These are phyloP conservation scores for Cherax destructor DNA, from an alignment of 1,140 invertebrate genomes.

Conservation along the genomic window DNA sequence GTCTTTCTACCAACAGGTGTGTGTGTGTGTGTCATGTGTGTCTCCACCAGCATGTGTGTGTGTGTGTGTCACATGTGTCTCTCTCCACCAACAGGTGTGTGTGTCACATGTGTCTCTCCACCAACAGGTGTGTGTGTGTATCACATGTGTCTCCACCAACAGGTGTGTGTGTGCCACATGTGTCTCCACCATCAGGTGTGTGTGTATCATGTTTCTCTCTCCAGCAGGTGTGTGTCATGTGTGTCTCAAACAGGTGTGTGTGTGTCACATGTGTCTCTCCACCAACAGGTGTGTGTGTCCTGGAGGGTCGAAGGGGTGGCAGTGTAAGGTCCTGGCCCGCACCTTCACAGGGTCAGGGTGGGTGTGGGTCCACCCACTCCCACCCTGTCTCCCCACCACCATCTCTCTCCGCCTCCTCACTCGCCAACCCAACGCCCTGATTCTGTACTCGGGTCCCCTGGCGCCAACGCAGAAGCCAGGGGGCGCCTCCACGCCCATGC, in stretches of 20 bases:
- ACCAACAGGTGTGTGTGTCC: conserved; percentile 45
- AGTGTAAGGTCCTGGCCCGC: conserved; percentile 46
- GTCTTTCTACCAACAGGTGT: not conserved
- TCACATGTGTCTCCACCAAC: not conserved
- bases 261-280: not conserved
- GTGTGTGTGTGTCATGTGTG: not conserved
- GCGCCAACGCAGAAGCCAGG: not conserved
- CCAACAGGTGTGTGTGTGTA: not conserved
- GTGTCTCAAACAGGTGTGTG: no score
- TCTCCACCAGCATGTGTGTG: no score
- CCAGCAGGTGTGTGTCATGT: not conserved
- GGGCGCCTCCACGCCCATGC: conserved; percentile 27
- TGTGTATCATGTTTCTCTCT: not conserved
- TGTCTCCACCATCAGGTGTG: not conserved
- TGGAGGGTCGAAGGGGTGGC: conserved; percentile 34
- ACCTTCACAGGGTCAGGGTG: conserved; percentile 42
- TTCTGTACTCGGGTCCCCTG: conserved; percentile 35
- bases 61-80: not conserved
- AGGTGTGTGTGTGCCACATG: not conserved
- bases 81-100: no score
- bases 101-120: not conserved
- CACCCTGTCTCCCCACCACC: conserved; percentile 31
- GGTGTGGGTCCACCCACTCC: conserved; percentile 33
- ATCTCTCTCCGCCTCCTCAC: conserved; percentile 47
- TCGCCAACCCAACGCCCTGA: conserved; percentile 22